Percentiles rank a stretch among this genome's conserved stretches.
These are phyloP conservation scores for Zeuzera pyrina DNA, from an alignment of 2,888 invertebrate genomes.

Conservation along the genomic window DNA sequence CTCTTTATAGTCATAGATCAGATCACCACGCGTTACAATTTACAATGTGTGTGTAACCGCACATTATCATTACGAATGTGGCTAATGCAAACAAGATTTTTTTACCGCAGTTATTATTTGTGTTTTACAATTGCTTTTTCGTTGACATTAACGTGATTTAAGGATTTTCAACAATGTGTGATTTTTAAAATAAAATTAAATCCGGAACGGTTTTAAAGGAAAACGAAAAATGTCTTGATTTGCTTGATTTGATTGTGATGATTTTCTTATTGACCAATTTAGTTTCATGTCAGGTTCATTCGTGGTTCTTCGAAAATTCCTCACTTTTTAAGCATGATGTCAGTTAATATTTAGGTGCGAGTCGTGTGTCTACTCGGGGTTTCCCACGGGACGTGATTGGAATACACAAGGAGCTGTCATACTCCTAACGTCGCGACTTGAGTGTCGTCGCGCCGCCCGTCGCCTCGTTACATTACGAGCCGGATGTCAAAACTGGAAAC, in stretches of 20 bases:
- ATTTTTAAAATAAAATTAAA: background rate
- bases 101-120: too few species aligned
- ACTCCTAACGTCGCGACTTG: conserved; percentile 5
- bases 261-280: conserved; percentile 22
- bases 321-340: conserved; percentile 41
- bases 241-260: background rate
- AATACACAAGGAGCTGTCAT: conserved; percentile 21
- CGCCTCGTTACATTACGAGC: conserved; percentile 23
- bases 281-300: conserved; percentile 24
- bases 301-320: conserved; percentile 22
- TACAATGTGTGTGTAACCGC: too few species aligned
- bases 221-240: background rate
- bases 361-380: conserved; percentile 41
- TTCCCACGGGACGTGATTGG: conserved; percentile 48
- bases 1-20: too few species aligned
- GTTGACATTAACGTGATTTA: too few species aligned
- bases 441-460: conserved; percentile 9
- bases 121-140: too few species aligned
- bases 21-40: too few species aligned
- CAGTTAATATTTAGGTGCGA: conserved; percentile 42
- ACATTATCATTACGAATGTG: too few species aligned
- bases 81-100: too few species aligned
- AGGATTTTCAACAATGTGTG: too few species aligned
- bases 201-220: background rate
- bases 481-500: conserved; percentile 28